Evolutionary conservation across 2,113 vertebrate species (phyloP), one percentile per base, ranked within the genome.

Genomic region (Pseudorhombus dupliciocellatus): DNA sequence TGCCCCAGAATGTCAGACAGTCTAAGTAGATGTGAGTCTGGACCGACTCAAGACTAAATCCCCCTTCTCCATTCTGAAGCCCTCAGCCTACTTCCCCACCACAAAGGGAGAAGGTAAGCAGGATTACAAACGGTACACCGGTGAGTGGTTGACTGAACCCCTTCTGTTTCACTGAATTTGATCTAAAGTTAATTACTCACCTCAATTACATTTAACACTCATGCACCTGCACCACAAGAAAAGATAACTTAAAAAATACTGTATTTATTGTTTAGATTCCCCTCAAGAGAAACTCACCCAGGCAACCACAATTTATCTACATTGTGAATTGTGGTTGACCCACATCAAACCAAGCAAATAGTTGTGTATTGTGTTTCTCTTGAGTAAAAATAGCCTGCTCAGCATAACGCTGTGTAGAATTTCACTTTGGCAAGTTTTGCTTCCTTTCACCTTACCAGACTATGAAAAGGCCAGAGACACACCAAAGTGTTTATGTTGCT

Each of bases 1-100:
- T 89, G 68, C 58, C 73, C 55, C 69, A 84, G 70, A 88, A 88
- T 86, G 83, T 89, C 89, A 91, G 90, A 91, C 83, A 88, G 84
- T 82, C 85, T 90, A 86, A 91, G 87, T 84, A 86, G 83, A 80
- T 86, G 87, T 80, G 79, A 86, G 88, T 88, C 88, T 86, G 78
- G 78, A 81, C 81, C 76, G 70, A 84, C 71, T 79, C 61, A 28
- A 86, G 79, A 80, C 75, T 81, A 90, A 91, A 89, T 86, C 86
- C 70, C 77, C 68, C 72, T 66, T 80, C 81, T 87, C 21, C 46
- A 77, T 73, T 77, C 70, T 75, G 71, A 76, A 70, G 72, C 77
- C 72, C 60, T 71, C 37, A 44, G 42, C 30, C 66, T 75, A 68
- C 52, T 78, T 79, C 71, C 58, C 75, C 26, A 52, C 67, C 75